phyloP scores from a whole-genome alignment of 2,888 invertebrate species.

The Macrophya annulata region DNA sequence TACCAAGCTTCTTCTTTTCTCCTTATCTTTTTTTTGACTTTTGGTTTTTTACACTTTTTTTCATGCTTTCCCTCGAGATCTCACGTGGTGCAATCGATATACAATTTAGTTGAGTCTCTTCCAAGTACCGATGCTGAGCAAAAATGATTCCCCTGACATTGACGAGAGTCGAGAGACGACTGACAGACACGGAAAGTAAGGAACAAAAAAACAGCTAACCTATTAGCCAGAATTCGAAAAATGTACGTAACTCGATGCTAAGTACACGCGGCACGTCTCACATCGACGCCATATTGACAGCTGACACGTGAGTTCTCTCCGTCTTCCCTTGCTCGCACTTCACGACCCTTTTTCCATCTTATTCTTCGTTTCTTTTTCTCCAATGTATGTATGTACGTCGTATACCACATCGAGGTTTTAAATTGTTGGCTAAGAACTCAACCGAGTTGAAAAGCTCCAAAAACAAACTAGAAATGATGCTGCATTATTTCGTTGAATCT shows the following conservation, averaged over 20 bases:
- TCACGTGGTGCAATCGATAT: constrained; percentile 17
- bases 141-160: constrained; percentile 32
- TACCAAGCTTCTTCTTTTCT: not conserved
- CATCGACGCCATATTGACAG: constrained; percentile 65
- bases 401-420: not conserved
- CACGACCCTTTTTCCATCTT: not conserved
- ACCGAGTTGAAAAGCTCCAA: not conserved
- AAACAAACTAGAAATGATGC: constrained; percentile 5
- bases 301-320: constrained; percentile 65
- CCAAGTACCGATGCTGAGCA: not conserved
- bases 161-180: constrained; percentile 49
- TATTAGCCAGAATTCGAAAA: constrained; percentile 29
- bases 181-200: not conserved
- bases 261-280: constrained; percentile 65
- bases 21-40: not conserved
- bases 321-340: constrained; percentile 48
- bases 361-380: constrained; percentile 1
- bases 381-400: not conserved
- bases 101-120: not conserved
- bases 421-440: constrained; percentile 16
- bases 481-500: not conserved
- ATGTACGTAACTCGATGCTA: constrained; percentile 60
- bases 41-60: not conserved
- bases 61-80: not conserved
- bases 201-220: constrained; percentile 24